Evolutionary conservation across 2,797 vertebrate species (phyloP).

Genomic region (Falco novaeseelandiae): DNA sequence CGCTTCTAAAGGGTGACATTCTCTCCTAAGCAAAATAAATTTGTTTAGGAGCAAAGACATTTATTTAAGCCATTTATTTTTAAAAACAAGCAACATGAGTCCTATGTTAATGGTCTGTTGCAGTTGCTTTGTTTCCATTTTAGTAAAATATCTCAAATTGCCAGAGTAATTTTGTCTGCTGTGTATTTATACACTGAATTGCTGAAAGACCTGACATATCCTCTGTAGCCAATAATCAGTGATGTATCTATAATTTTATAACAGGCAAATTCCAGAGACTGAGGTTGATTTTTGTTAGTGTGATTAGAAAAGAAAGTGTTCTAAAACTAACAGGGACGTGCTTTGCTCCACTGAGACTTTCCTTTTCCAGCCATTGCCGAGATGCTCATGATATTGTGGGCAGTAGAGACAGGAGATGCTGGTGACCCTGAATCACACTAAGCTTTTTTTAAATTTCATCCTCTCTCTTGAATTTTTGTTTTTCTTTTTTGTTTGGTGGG

Average conservation of each 20-base stretch:
- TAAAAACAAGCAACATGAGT: slow-evolving; percentile 47
- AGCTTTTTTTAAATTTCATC: neutral
- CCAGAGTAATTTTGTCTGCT: slow-evolving; percentile 57
- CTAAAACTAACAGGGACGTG: neutral
- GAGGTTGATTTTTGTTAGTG: neutral
- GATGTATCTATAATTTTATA: slow-evolving; percentile 20
- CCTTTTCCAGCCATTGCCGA: neutral
- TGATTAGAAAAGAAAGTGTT: slow-evolving; percentile 24
- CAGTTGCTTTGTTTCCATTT: slow-evolving; percentile 68
- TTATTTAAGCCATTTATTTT: slow-evolving; percentile 59
- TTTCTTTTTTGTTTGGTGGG: neutral
- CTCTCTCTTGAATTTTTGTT: neutral
- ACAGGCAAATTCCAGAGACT: neutral
- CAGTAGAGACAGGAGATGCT: neutral
- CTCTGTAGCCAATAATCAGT: neutral
- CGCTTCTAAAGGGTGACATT: slow-evolving; percentile 51
- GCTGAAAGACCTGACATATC: slow-evolving; percentile 29
- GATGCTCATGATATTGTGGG: neutral
- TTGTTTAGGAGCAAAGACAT: slow-evolving; percentile 44
- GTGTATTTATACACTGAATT: slow-evolving; percentile 47
- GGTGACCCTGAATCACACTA: neutral
- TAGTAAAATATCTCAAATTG: slow-evolving; percentile 57
- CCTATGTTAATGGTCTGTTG: slow-evolving; percentile 41
- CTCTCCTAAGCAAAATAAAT: slow-evolving; percentile 64
- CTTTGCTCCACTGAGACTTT: neutral